A percentile compares a stretch with the other conserved stretches of the same genome.
phyloP scores from a whole-genome alignment of 2,113 vertebrate species.

The Erythrolamprus reginae region DNA sequence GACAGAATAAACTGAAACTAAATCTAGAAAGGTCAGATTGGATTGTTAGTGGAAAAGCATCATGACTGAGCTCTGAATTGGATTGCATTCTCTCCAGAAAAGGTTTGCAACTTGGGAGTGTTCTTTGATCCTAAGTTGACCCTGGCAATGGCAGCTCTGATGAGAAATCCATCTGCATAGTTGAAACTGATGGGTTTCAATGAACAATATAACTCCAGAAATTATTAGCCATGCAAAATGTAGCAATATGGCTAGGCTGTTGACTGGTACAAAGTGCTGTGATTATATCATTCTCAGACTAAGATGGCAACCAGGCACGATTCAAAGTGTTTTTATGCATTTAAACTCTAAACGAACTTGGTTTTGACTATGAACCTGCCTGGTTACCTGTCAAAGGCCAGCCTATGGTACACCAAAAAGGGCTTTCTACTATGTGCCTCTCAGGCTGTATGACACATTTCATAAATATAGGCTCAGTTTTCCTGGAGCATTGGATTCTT shows the following conservation, averaged over 20 bases:
- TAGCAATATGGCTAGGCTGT: background rate
- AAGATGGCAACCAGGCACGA: background rate
- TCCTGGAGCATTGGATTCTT: background rate
- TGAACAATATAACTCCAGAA: background rate
- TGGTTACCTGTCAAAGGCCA: background rate
- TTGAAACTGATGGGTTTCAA: background rate
- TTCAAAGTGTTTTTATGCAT: background rate
- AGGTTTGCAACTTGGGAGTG: background rate
- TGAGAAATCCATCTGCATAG: background rate
- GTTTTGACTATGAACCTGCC: background rate
- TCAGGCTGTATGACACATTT: background rate
- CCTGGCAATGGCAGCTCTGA: background rate
- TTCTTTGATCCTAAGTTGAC: background rate
- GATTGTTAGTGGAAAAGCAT: background rate
- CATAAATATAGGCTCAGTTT: background rate
- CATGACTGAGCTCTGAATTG: background rate
- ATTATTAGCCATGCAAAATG: background rate
- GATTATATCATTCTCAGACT: background rate
- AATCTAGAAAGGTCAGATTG: background rate
- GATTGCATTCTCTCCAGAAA: background rate
- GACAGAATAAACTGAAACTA: background rate
- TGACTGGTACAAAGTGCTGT: background rate
- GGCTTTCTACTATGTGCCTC: background rate
- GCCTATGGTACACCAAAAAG: background rate
- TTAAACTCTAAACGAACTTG: background rate